Conservation (phyloP, 1,140 invertebrate species). For the Chymomyza costata region DNA sequence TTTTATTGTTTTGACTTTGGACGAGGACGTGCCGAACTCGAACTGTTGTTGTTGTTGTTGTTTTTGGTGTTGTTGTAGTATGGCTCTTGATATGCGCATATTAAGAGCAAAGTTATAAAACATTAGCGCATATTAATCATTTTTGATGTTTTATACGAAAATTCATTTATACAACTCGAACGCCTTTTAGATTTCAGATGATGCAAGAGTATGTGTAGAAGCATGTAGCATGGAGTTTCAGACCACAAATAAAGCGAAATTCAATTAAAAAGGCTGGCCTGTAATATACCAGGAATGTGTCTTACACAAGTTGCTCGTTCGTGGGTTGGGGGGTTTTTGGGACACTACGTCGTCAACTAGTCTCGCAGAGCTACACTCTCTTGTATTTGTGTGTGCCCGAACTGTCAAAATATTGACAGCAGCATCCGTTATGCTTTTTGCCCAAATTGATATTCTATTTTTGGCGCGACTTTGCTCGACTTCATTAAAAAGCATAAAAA, state of each 20-base stretch:
- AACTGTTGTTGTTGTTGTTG: too few relatives aligned
- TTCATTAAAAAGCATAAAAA: slow-evolving; percentile 52
- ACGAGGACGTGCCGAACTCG: too few relatives aligned
- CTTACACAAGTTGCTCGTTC: slow-evolving; percentile 6
- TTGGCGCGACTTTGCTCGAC: slow-evolving; percentile 31
- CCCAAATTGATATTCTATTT: slow-evolving; percentile 73
- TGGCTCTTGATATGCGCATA: slow-evolving; percentile 40
- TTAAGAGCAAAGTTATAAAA: slow-evolving; percentile 72
- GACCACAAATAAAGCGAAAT: slow-evolving; percentile 40
- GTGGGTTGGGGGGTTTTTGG: too few relatives aligned
- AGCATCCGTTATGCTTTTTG: slow-evolving; percentile 70
- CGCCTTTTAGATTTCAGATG: slow-evolving; percentile 23
- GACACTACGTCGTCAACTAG: slow-evolving; percentile 36
- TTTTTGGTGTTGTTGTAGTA: slow-evolving; percentile 30
- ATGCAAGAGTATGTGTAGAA: too few relatives aligned
- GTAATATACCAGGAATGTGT: slow-evolving; percentile 46
- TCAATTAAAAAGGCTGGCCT: slow-evolving; percentile 64
- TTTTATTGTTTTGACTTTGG: slow-evolving; percentile 37
- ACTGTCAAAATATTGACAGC: slow-evolving; percentile 72
- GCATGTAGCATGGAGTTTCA: too few relatives aligned
- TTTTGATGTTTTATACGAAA: slow-evolving; percentile 50
- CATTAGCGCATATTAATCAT: slow-evolving; percentile 72
- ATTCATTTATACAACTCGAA: slow-evolving; percentile 51
- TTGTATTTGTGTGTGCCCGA: slow-evolving; percentile 22
- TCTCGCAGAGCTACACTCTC: too few relatives aligned